Conservation (phyloP, 2,113 vertebrate species). For the Phasianus colchicus region DNA sequence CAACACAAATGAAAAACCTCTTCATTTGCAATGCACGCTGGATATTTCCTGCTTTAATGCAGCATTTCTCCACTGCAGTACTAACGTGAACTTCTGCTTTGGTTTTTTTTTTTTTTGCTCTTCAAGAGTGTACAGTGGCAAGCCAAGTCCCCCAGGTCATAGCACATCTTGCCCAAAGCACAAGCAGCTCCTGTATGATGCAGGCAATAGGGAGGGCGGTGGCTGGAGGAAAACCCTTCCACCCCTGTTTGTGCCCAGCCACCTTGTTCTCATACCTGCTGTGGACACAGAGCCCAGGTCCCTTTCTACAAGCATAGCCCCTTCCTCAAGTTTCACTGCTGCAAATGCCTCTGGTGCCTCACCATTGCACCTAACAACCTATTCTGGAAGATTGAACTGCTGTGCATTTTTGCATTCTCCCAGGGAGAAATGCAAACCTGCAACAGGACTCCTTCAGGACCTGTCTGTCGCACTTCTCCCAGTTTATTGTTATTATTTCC, state of each 20-base stretch:
- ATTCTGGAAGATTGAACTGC: not conserved
- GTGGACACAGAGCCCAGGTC: not conserved
- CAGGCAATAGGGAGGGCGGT: not conserved
- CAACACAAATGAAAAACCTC: conserved; percentile 49
- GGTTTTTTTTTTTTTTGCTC: not conserved
- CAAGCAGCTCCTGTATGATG: not conserved
- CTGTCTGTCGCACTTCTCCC: accelerated
- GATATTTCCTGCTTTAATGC: conserved; percentile 17
- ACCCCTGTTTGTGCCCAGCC: not conserved
- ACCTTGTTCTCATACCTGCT: not conserved
- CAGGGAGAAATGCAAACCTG: not conserved
- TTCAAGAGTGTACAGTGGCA: not conserved
- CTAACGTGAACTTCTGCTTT: not conserved
- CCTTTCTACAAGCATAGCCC: too few species aligned
- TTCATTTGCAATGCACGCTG: conserved; percentile 49
- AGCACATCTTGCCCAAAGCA: not conserved
- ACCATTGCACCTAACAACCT: not conserved
- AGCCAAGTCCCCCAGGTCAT: not conserved
- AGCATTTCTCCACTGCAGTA: conserved; percentile 28
- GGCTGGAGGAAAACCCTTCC: not conserved
- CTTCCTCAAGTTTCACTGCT: not conserved
- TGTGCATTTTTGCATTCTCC: not conserved
- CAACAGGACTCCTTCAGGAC: not conserved
- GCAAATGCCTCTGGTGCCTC: accelerated
- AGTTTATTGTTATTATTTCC: not conserved